phyloP scores from a whole-genome alignment of 2,113 vertebrate species.

The Scartelaos histophorus region DNA sequence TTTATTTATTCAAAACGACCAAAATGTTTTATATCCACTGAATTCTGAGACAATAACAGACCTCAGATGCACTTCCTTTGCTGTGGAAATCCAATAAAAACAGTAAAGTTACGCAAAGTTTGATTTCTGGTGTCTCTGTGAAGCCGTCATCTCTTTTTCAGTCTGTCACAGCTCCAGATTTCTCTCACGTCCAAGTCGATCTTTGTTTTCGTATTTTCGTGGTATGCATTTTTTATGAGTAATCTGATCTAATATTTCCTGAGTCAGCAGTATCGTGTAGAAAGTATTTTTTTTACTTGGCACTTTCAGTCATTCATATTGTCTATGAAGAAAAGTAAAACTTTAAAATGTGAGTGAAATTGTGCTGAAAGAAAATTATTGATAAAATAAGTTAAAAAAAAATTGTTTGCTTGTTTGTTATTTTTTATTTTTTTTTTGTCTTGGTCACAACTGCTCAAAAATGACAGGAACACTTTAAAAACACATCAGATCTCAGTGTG shows the following conservation, averaged over 20 bases:
- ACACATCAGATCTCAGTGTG: too few relatives aligned
- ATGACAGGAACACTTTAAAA: too few relatives aligned
- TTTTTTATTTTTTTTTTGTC: too few relatives aligned
- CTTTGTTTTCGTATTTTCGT: slow-evolving; percentile 47
- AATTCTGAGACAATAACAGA: background rate
- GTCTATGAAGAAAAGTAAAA: slow-evolving; percentile 8
- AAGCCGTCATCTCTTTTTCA: slow-evolving; percentile 27
- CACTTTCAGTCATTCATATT: slow-evolving; percentile 21
- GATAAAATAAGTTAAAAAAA: too few relatives aligned
- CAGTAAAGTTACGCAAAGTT: background rate
- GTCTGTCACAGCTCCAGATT: slow-evolving; percentile 34
- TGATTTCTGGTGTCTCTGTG: slow-evolving; percentile 13
- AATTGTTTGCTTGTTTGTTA: too few relatives aligned
- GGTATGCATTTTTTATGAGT: slow-evolving; percentile 61
- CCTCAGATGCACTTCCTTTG: background rate
- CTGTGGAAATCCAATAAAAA: background rate
- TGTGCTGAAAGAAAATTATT: too few relatives aligned
- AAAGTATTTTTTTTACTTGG: slow-evolving; percentile 10
- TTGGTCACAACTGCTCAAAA: too few relatives aligned
- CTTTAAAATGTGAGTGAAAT: background rate
- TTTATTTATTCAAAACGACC: background rate
- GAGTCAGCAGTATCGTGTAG: slow-evolving; percentile 33
- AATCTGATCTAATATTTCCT: slow-evolving; percentile 42
- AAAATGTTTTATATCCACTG: background rate
- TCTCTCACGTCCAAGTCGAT: slow-evolving; percentile 26